These are phyloP conservation scores for Caenorhabditis panamensis DNA, from an alignment of 2,888 invertebrate species.

Conservation along the genomic window DNA sequence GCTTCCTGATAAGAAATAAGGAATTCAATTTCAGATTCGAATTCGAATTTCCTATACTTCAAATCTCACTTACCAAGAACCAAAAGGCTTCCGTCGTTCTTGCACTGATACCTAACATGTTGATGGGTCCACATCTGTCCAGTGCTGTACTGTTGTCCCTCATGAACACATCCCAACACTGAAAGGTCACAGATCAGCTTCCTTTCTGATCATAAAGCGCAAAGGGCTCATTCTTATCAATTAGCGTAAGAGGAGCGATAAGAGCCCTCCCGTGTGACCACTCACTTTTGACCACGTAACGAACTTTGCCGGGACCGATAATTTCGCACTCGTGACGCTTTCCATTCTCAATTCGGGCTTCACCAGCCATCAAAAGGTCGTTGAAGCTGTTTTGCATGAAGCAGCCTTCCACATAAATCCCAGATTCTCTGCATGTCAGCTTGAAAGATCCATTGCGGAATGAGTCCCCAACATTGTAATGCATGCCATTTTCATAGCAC, in stretches of 20 bases:
- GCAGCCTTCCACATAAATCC: conserved; percentile 78
- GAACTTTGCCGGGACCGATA: conserved; percentile 74
- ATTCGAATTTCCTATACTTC: background rate
- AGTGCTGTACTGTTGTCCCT: conserved; percentile 73
- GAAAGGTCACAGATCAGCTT: conserved; percentile 10
- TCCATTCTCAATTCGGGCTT: conserved; percentile 75
- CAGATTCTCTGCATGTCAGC: conserved; percentile 74
- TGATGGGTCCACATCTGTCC: conserved; percentile 80
- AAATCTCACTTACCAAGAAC: conserved; percentile 74
- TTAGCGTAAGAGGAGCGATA: background rate
- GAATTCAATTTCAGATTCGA: background rate
- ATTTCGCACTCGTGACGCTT: conserved; percentile 77
- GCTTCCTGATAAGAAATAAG: too few species aligned
- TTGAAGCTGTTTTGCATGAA: conserved; percentile 75
- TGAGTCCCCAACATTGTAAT: conserved; percentile 79
- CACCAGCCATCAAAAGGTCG: conserved; percentile 73
- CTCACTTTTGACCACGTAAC: conserved; percentile 78
- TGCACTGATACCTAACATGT: conserved; percentile 79
- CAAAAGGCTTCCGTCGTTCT: conserved; percentile 71
- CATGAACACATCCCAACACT: conserved; percentile 79
- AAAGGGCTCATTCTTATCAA: conserved; percentile 5
- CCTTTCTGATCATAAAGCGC: background rate
- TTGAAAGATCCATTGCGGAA: conserved; percentile 80
- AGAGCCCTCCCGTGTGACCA: conserved; percentile 18
- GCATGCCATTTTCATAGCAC: conserved; percentile 79